Evolutionary conservation across 1,140 invertebrate genomes (phyloP).

Genomic region (Formica exsecta): DNA sequence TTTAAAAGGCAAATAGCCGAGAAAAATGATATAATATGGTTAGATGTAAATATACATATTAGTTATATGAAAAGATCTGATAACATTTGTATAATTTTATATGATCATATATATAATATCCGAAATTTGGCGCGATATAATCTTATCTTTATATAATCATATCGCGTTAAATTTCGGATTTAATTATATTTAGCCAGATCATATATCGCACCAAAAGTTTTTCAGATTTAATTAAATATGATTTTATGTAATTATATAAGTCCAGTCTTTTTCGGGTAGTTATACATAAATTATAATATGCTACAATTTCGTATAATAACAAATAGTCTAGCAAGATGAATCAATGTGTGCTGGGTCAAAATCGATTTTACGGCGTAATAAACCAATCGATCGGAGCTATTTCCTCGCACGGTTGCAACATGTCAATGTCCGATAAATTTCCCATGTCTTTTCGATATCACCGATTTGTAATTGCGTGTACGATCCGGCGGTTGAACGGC

Average conservation of each 20-base stretch:
- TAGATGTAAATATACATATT: too few relatives aligned
- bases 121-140: too few relatives aligned
- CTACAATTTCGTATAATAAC: background rate
- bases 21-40: too few relatives aligned
- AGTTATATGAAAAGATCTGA: too few relatives aligned
- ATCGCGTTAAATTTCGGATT: too few relatives aligned
- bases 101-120: too few relatives aligned
- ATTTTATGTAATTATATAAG: too few relatives aligned
- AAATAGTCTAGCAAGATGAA: background rate
- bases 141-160: too few relatives aligned
- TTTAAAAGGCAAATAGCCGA: background rate
- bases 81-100: too few relatives aligned
- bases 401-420: background rate
- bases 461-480: slow-evolving; percentile 51
- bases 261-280: background rate
- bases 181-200: too few relatives aligned
- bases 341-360: background rate
- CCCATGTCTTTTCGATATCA: slow-evolving; percentile 19
- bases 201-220: too few relatives aligned
- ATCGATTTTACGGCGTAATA: background rate
- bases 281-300: background rate
- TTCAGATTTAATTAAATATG: too few relatives aligned
- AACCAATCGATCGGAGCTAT: slow-evolving; percentile 24
- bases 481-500: slow-evolving; percentile 19
- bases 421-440: slow-evolving; percentile 49